Conservation (phyloP, 2,888 invertebrate species). For the Yponomeuta malinellus region DNA sequence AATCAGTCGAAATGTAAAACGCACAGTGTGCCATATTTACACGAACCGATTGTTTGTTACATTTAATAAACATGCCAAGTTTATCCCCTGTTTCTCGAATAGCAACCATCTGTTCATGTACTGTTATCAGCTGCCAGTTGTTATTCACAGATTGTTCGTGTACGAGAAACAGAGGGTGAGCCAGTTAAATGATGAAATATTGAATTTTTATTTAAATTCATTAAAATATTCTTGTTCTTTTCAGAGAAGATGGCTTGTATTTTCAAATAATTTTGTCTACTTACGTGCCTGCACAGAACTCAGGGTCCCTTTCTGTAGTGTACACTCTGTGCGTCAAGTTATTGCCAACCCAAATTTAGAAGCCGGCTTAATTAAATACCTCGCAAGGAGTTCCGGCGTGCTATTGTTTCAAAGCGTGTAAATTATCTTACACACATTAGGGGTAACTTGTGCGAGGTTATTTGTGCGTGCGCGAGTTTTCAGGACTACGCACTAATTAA, state of each 20-base stretch:
- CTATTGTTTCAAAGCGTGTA: slow-evolving; percentile 13
- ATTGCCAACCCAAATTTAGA: slow-evolving; percentile 24
- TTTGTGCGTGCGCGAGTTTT: neutral
- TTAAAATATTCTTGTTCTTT: neutral
- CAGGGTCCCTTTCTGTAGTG: neutral
- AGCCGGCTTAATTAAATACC: slow-evolving; percentile 35
- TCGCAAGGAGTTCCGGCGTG: slow-evolving; percentile 17
- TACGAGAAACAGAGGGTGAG: neutral
- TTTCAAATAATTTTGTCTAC: neutral
- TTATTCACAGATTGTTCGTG: no score
- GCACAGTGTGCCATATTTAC: no score
- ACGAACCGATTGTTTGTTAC: no score
- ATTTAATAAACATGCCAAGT: no score
- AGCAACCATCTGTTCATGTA: no score
- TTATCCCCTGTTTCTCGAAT: no score
- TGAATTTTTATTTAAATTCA: neutral
- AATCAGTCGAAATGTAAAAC: no score
- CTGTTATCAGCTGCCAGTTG: no score
- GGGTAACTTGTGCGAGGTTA: slow-evolving; percentile 9
- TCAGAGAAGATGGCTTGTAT: neutral
- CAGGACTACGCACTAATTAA: neutral
- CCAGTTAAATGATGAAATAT: neutral
- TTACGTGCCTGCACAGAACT: no score
- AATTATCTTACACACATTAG: slow-evolving; percentile 15
- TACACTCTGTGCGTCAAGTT: neutral